Evolutionary conservation across 2,113 vertebrate genomes (phyloP).

Genomic region (Notarius lentiginosus): DNA sequence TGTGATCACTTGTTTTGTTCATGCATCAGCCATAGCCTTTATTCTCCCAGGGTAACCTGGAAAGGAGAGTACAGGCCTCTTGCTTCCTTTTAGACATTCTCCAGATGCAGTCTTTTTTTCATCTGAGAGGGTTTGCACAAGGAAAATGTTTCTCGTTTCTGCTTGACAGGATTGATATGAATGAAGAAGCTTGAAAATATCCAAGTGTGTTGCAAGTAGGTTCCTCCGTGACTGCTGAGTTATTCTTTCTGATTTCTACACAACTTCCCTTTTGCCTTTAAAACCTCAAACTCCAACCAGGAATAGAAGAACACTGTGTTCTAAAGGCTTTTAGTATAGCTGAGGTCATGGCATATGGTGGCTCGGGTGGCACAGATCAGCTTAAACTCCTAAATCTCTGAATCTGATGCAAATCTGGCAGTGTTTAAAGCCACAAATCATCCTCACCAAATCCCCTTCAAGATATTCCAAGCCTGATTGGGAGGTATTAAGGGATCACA

Average conservation of each 20-base stretch:
- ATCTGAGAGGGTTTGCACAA: background rate
- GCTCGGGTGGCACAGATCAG: constrained; percentile 59
- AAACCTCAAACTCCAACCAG: background rate
- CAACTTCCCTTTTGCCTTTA: background rate
- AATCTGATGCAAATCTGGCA: constrained; percentile 77
- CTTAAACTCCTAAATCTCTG: constrained; percentile 66
- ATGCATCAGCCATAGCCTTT: background rate
- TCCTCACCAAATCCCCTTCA: constrained; percentile 76
- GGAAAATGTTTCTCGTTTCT: background rate
- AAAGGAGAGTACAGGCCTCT: background rate
- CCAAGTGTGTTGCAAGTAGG: background rate
- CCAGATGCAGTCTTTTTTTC: constrained; percentile 8
- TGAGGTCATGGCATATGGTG: constrained; percentile 37
- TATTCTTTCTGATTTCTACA: background rate
- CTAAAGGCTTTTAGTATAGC: background rate
- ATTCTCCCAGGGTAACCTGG: background rate
- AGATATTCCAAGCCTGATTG: constrained; percentile 77
- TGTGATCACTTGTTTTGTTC: background rate
- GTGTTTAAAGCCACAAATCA: constrained; percentile 79
- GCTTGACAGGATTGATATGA: background rate
- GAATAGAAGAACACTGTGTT: background rate
- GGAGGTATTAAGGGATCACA: constrained; percentile 76
- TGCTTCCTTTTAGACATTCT: background rate
- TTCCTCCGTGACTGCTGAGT: background rate
- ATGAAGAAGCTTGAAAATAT: background rate